Conservation (phyloP, 2,888 invertebrate species). For the Timema podura region DNA sequence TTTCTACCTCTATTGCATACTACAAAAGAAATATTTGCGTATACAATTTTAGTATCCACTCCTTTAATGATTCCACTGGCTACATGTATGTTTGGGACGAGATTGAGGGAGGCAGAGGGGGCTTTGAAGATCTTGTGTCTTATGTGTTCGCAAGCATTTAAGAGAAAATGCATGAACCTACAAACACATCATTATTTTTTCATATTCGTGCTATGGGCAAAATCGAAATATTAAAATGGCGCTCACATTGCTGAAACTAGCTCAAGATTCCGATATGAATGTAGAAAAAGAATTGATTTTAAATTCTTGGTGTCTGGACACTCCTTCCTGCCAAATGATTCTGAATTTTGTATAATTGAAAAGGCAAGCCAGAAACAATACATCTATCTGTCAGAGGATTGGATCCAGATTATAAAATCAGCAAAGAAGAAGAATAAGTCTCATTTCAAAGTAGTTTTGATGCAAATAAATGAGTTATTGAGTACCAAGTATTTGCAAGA, state of each 20-base stretch:
- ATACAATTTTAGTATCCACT: not conserved
- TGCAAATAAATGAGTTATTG: not conserved
- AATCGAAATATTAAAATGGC: not conserved
- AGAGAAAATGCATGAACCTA: not conserved
- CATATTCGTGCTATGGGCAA: not conserved
- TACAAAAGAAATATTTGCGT: not conserved
- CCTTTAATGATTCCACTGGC: not conserved
- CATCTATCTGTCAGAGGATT: constrained; percentile 2
- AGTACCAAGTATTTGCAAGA: not conserved
- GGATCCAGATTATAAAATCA: not conserved
- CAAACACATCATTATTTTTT: not conserved
- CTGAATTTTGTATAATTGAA: constrained; percentile 4
- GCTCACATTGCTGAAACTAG: too few relatives aligned
- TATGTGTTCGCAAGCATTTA: not conserved
- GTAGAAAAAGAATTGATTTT: not conserved
- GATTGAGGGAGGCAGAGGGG: not conserved
- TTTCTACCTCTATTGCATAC: constrained; percentile 1
- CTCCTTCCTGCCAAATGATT: constrained; percentile 1
- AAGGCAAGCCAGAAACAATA: not conserved
- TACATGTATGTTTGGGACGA: constrained; percentile 10
- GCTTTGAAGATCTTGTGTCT: not conserved
- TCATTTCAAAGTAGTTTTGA: not conserved
- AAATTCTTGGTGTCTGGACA: constrained; percentile 3
- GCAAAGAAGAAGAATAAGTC: not conserved
- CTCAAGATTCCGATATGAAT: too few relatives aligned